Percentiles rank a stretch among this genome's conserved stretches.
Evolutionary conservation across 37 sponge, comb jelly and placozoan species (phyloP).

Genomic region (Dysidea cf. avara): DNA sequence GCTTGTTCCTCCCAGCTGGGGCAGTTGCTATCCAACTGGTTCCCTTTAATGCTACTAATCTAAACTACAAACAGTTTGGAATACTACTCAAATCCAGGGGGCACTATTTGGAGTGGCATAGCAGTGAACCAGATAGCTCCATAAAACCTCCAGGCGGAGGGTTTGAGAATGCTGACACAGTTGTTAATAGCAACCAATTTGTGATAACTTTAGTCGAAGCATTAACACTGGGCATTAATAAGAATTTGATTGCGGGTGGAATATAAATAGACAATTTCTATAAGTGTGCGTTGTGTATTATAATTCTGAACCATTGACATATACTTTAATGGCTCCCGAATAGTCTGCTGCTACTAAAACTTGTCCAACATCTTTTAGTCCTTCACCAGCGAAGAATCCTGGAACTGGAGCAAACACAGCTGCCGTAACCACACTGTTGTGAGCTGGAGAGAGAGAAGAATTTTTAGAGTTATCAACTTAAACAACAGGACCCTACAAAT

Average conservation of each 20-base stretch:
- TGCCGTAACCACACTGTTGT: conserved; percentile 79
- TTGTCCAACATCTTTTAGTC: conserved; percentile 76
- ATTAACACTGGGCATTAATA: background rate
- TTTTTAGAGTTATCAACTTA: no score
- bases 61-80: conserved; percentile 31
- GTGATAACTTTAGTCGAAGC: conserved; percentile 4
- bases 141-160: background rate
- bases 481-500: no score
- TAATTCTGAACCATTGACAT: conserved; percentile 62
- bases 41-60: conserved; percentile 39
- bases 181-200: conserved; percentile 31
- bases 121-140: conserved; percentile 5
- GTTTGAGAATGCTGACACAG: conserved; percentile 27
- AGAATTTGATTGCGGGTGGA: background rate
- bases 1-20: conserved; percentile 18
- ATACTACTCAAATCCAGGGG: conserved; percentile 23
- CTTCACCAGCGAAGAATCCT: conserved; percentile 80
- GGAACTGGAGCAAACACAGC: conserved; percentile 94
- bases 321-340: conserved; percentile 83
- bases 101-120: conserved; percentile 31
- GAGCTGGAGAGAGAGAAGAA: conserved; percentile 52
- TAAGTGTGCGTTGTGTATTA: background rate
- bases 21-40: conserved; percentile 35
- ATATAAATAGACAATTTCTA: background rate
- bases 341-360: conserved; percentile 92